These are phyloP conservation scores for Camponotus fellah DNA, from an alignment of 2,888 invertebrate species.

Conservation along the genomic window DNA sequence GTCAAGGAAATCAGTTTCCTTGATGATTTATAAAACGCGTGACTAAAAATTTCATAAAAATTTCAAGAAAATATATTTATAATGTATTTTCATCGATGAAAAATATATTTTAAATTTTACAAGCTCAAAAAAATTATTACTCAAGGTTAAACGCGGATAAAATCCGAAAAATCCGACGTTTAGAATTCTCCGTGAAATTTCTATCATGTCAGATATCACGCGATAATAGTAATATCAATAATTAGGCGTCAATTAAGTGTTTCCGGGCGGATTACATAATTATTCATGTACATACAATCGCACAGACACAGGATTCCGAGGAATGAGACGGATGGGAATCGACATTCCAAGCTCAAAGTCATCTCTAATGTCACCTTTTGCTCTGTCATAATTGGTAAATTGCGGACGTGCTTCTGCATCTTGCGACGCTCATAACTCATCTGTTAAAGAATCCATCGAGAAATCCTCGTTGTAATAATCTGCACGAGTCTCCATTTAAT, in stretches of 20 bases:
- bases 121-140: neutral
- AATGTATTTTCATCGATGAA: neutral
- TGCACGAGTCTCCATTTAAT: slow-evolving; percentile 20
- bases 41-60: neutral
- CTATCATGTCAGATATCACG: slow-evolving; percentile 55
- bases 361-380: slow-evolving; percentile 68
- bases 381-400: slow-evolving; percentile 67
- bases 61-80: neutral
- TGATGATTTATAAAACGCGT: neutral
- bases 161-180: slow-evolving; percentile 40
- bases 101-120: neutral
- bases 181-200: slow-evolving; percentile 57
- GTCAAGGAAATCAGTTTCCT: neutral
- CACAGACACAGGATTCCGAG: neutral
- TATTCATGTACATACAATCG: slow-evolving; percentile 25
- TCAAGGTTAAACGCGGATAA: neutral
- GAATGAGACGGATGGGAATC: slow-evolving; percentile 51
- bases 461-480: neutral
- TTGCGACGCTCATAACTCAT: slow-evolving; percentile 25
- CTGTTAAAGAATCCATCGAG: neutral
- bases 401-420: slow-evolving; percentile 36
- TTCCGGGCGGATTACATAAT: slow-evolving; percentile 72
- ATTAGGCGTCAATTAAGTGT: slow-evolving; percentile 71
- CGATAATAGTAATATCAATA: slow-evolving; percentile 66
- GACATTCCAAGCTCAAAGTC: slow-evolving; percentile 67